These are phyloP conservation scores for Pteria penguin DNA, from an alignment of 2,888 invertebrate genomes.

Conservation along the genomic window DNA sequence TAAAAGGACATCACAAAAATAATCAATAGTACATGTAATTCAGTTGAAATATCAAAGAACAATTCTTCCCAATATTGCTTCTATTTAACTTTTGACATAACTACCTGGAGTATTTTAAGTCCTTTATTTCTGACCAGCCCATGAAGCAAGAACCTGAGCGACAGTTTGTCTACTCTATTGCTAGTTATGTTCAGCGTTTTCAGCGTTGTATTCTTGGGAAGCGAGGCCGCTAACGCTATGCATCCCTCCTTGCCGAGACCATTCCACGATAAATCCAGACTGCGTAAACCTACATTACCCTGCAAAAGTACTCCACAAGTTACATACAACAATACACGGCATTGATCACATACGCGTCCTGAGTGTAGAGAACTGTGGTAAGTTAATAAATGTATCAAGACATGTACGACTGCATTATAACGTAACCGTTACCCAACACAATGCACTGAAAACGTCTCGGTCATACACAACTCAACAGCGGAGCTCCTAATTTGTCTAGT, in stretches of 20 bases:
- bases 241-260: slow-evolving; percentile 71
- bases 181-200: slow-evolving; percentile 64
- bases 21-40: not conserved
- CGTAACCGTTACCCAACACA: no score
- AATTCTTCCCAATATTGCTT: not conserved
- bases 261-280: slow-evolving; percentile 69
- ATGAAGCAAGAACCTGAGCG: slow-evolving; percentile 61
- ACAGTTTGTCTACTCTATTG: slow-evolving; percentile 67
- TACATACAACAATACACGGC: no score
- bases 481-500: no score
- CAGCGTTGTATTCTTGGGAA: slow-evolving; percentile 61
- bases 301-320: no score
- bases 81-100: not conserved
- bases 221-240: slow-evolving; percentile 59
- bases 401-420: no score
- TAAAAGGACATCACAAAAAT: no score
- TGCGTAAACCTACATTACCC: slow-evolving; percentile 59
- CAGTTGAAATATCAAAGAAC: no score
- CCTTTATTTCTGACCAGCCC: slow-evolving; percentile 62
- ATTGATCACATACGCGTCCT: no score
- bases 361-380: no score
- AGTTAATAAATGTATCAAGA: no score
- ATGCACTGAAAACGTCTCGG: no score
- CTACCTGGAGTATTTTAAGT: slow-evolving; percentile 56
- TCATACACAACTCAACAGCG: no score